Evolutionary conservation across 37 sponge, comb jelly and placozoan species (phyloP), one percentile per base, ranked within the genome.

Genomic region (Diacarnus erythraeanus): DNA sequence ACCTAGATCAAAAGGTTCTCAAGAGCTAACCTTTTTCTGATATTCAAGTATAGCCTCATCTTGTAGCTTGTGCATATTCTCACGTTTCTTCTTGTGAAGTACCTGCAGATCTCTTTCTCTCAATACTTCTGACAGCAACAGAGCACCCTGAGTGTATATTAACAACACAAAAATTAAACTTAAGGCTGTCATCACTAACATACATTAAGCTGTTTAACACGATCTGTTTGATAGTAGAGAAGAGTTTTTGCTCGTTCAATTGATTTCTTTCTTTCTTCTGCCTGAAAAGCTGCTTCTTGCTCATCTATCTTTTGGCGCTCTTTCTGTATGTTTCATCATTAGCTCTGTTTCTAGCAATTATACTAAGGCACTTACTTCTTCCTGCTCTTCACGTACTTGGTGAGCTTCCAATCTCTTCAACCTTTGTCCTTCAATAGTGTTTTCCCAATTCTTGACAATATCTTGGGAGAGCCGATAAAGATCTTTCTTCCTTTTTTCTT

Each of bases 181-280:
- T 8, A 23, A n/a, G n/a, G n/a, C n/a, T n/a, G n/a, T n/a, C n/a
- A n/a, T n/a, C n/a, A n/a, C n/a, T n/a, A 27, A 68, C 94, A 83
- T 61, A 87, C 94, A 69, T 96, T 90, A 68, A 96, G 93, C 51
- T 78, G 78, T 64, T 90, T 96, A 9, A 92, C 88, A 26, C 93
- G 74, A 72, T 96, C 97, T 10, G 97, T 96, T 57, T 96, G 91
- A 38, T 93, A 84, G 69, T 89, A 93, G 43, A 89, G 86, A 3
- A 84, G 26, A 12, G 86, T 90, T 67, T 90, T 96, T 36, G 97
- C 97, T 21, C 74, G 56, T 26, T 93, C 93, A 77, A 96, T 96
- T 29, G 93, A 86, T 39, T 90, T 86, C 54, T 75, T 89, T 12
- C 97, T 38, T 66, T 78, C 40, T 18, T 82, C 79, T 66, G 97